phyloP scores from a whole-genome alignment of 2,888 invertebrate species.

The Zaprionus obscuricornis region DNA sequence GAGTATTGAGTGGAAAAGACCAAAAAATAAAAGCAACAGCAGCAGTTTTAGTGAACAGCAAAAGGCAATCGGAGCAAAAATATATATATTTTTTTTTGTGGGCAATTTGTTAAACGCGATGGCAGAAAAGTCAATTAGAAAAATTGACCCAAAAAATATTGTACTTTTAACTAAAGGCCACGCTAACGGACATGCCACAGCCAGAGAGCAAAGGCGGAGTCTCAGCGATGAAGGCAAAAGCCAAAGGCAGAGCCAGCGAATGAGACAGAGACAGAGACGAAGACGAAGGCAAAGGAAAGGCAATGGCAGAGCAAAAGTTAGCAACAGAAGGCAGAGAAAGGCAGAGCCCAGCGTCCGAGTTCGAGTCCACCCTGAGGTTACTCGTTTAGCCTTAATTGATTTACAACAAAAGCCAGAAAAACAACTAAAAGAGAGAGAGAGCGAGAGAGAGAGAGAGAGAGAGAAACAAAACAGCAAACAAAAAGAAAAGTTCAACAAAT shows the following conservation, averaged over 20 bases:
- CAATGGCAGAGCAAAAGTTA: too few relatives aligned
- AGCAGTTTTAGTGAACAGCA: constrained; percentile 18
- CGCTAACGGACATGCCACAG: not conserved
- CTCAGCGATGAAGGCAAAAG: too few relatives aligned
- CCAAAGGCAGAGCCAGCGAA: too few relatives aligned
- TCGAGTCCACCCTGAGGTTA: too few relatives aligned
- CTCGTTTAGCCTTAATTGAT: constrained; percentile 53
- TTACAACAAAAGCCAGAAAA: constrained; percentile 37
- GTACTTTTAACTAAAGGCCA: constrained; percentile 11
- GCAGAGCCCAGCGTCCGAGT: too few relatives aligned
- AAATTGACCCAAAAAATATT: constrained; percentile 43
- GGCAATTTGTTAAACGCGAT: constrained; percentile 48
- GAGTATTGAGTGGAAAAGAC: constrained; percentile 21
- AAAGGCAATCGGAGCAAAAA: constrained; percentile 10
- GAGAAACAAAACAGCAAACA: not conserved
- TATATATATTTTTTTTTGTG: too few relatives aligned
- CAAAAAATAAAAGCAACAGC: not conserved
- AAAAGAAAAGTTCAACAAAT: constrained; percentile 28
- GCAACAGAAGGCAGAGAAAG: too few relatives aligned
- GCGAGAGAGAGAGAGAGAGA: not conserved
- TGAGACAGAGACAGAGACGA: too few relatives aligned
- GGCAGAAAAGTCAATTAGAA: constrained; percentile 52
- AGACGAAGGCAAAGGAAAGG: too few relatives aligned
- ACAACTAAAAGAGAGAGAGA: constrained; percentile 13
- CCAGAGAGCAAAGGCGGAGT: too few relatives aligned